A percentile compares a stretch with the other conserved stretches of the same genome.
phyloP scores from a whole-genome alignment of 2,113 vertebrate species.

The Perca schrenkii region DNA sequence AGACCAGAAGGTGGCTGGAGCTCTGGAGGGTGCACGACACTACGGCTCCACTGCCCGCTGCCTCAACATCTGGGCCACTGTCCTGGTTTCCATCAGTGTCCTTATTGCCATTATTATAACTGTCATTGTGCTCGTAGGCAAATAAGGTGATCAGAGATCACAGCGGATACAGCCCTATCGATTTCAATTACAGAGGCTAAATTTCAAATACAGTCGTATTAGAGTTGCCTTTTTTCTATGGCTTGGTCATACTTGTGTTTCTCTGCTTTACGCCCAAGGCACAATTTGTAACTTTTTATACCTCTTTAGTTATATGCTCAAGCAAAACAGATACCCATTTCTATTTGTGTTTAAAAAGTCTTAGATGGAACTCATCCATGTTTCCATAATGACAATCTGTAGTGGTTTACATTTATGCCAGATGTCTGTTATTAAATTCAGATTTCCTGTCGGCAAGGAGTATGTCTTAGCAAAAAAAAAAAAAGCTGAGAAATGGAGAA shows the following conservation, averaged over 20 bases:
- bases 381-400: not conserved
- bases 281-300: not conserved
- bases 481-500: not conserved
- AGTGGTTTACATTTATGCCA: not conserved
- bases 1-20: constrained; percentile 70
- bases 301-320: not conserved
- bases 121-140: fast-evolving
- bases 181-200: not conserved
- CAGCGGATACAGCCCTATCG: fast-evolving
- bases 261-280: not conserved
- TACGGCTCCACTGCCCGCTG: constrained; percentile 56
- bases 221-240: not conserved
- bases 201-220: not conserved
- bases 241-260: not conserved
- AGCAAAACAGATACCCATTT: not conserved
- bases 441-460: not conserved
- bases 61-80: constrained; percentile 51
- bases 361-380: not conserved
- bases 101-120: fast-evolving
- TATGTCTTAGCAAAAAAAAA: not conserved
- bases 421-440: not conserved
- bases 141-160: fast-evolving
- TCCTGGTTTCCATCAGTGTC: fast-evolving
- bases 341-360: not conserved
- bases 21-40: constrained; percentile 43